phyloP scores from a whole-genome alignment of 2,888 invertebrate genomes.

The Merodon equestris region DNA sequence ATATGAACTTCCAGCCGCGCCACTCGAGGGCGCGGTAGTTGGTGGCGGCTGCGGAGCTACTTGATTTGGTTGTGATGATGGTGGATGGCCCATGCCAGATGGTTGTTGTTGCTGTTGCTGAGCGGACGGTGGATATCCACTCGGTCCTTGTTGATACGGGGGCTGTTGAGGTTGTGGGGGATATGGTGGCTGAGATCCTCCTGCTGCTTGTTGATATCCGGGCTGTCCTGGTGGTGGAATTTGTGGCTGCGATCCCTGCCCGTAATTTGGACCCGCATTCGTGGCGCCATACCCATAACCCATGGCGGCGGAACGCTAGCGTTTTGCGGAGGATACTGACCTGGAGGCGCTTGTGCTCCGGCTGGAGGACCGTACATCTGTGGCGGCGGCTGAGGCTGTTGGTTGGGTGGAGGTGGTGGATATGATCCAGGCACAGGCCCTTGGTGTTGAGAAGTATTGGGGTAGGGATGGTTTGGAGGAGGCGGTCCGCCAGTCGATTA shows the following conservation, averaged over 20 bases:
- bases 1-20: slow-evolving; percentile 77
- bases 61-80: slow-evolving; percentile 69
- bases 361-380: slow-evolving; percentile 75
- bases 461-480: slow-evolving; percentile 78
- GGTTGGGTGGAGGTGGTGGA: slow-evolving; percentile 78
- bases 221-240: slow-evolving; percentile 76
- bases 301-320: slow-evolving; percentile 79
- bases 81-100: slow-evolving; percentile 71
- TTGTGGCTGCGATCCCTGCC: slow-evolving; percentile 69
- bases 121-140: slow-evolving; percentile 75
- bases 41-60: slow-evolving; percentile 68
- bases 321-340: slow-evolving; percentile 77
- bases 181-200: slow-evolving; percentile 77
- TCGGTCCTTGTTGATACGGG: slow-evolving; percentile 78
- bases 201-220: slow-evolving; percentile 77
- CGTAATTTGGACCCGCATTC: slow-evolving; percentile 67
- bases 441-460: slow-evolving; percentile 79
- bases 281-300: slow-evolving; percentile 79
- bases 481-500: slow-evolving; percentile 77
- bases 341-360: slow-evolving; percentile 76
- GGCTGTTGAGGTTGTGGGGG: slow-evolving; percentile 77
- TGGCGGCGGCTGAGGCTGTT: slow-evolving; percentile 72
- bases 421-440: slow-evolving; percentile 79
- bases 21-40: slow-evolving; percentile 70
- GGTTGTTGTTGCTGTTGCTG: slow-evolving; percentile 74